phyloP scores from a whole-genome alignment of 2,888 invertebrate species.

The Drosophila merina region DNA sequence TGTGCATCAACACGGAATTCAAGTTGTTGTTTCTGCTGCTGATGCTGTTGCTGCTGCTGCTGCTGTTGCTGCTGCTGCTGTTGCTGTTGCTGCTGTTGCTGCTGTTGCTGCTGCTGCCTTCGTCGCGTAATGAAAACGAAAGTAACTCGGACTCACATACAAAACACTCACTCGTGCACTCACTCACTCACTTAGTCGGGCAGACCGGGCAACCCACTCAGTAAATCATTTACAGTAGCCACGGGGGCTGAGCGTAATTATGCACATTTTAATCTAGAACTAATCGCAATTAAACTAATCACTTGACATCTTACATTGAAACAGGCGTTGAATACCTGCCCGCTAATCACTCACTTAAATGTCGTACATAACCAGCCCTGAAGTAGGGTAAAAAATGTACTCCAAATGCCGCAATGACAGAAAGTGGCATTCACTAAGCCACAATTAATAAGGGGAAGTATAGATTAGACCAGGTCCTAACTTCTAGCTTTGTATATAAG shows the following conservation, averaged over 20 bases:
- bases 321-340: slow-evolving; percentile 33
- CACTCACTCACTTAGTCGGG: slow-evolving; percentile 30
- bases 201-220: slow-evolving; percentile 20
- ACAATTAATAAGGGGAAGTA: slow-evolving; percentile 22
- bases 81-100: slow-evolving; percentile 22
- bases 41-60: slow-evolving; percentile 18
- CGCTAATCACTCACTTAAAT: slow-evolving; percentile 44
- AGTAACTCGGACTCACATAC: slow-evolving; percentile 67
- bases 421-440: slow-evolving; percentile 9
- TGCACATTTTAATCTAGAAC: slow-evolving; percentile 32
- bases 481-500: neutral
- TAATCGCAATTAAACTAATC: slow-evolving; percentile 45
- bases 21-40: slow-evolving; percentile 51
- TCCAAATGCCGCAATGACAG: slow-evolving; percentile 30
- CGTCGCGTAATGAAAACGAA: slow-evolving; percentile 79
- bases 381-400: slow-evolving; percentile 25
- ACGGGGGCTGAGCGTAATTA: slow-evolving; percentile 26
- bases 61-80: slow-evolving; percentile 22
- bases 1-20: slow-evolving; percentile 75
- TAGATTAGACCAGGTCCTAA: slow-evolving; percentile 10
- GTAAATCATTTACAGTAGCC: slow-evolving; percentile 45
- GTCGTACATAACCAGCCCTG: slow-evolving; percentile 20
- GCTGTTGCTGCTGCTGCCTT: slow-evolving; percentile 35
- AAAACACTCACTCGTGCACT: slow-evolving; percentile 7
- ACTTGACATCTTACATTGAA: slow-evolving; percentile 48